These are phyloP conservation scores for Anguilla obscura DNA, from an alignment of 2,797 vertebrate species.

Conservation along the genomic window DNA sequence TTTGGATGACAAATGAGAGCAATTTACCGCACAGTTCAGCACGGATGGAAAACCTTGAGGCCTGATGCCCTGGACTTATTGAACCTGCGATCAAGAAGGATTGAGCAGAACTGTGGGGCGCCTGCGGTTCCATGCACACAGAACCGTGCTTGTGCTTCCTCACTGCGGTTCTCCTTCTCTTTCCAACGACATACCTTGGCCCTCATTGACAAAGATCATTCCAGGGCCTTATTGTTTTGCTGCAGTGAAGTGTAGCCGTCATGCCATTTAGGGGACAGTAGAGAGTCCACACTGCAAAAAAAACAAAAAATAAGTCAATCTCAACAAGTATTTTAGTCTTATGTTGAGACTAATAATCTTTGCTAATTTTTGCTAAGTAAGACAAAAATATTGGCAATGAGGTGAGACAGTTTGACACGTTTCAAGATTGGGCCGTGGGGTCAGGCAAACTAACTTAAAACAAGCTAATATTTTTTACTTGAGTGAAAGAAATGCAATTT, in stretches of 20 bases:
- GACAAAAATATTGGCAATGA: not conserved
- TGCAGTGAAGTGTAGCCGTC: not conserved
- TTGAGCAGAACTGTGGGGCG: not conserved
- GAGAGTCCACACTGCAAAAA: not conserved
- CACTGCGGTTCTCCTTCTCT: not conserved
- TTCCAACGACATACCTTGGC: not conserved
- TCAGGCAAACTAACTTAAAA: not conserved
- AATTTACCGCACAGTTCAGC: not conserved
- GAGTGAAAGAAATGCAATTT: not conserved
- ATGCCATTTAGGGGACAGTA: not conserved
- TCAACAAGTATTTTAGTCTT: not conserved
- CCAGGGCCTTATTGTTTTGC: not conserved
- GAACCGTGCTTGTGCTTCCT: not conserved
- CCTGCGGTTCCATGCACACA: not conserved
- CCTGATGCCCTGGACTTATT: not conserved
- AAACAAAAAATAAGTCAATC: not conserved
- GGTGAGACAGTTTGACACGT: not conserved
- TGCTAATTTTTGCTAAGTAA: not conserved
- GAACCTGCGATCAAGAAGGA: not conserved
- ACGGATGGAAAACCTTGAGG: not conserved
- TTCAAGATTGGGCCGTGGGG: not conserved
- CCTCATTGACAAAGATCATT: not conserved
- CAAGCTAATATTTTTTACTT: not conserved
- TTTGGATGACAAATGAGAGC: constrained; percentile 5
- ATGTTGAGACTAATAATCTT: not conserved